A percentile compares a stretch with the other conserved stretches of the same genome.
Evolutionary conservation across 2,797 vertebrate genomes (phyloP).

Genomic region (Denticeps clupeoides): DNA sequence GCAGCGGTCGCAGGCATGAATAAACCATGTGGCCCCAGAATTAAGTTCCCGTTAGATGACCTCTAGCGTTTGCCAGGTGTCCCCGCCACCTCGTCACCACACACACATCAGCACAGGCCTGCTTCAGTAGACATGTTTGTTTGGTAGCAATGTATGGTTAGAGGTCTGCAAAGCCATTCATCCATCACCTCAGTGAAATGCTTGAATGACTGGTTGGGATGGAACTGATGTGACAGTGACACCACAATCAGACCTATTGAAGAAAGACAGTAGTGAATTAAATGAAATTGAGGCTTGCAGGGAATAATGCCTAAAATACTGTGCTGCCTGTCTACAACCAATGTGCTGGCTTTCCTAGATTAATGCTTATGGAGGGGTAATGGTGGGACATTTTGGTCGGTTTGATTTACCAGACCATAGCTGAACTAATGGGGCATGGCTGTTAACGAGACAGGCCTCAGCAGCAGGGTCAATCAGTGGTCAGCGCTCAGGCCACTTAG

Average conservation of each 20-base stretch:
- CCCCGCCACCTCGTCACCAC: conserved; percentile 27
- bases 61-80: conserved; percentile 52
- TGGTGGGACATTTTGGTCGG: conserved; percentile 24
- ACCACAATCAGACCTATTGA: conserved; percentile 15
- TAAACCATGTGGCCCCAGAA: conserved; percentile 63
- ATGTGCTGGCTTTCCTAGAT: no score
- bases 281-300: no score
- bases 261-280: no score
- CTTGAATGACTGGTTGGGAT: conserved; percentile 10
- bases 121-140: conserved; percentile 7
- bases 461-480: conserved; percentile 32
- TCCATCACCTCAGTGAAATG: conserved; percentile 11
- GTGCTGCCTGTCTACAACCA: no score
- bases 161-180: no score
- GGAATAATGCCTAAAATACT: no score
- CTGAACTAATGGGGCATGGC: conserved; percentile 49
- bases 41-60: conserved; percentile 63
- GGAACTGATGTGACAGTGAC: conserved; percentile 25
- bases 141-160: no score
- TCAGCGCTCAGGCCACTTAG: conserved; percentile 34
- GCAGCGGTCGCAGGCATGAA: conserved; percentile 58
- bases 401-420: conserved; percentile 36
- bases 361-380: no score
- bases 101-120: conserved; percentile 23
- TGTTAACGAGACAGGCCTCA: conserved; percentile 42